Base-by-base conservation (phyloP, 2,113 vertebrate species). In the Lepus timidus region DNA sequence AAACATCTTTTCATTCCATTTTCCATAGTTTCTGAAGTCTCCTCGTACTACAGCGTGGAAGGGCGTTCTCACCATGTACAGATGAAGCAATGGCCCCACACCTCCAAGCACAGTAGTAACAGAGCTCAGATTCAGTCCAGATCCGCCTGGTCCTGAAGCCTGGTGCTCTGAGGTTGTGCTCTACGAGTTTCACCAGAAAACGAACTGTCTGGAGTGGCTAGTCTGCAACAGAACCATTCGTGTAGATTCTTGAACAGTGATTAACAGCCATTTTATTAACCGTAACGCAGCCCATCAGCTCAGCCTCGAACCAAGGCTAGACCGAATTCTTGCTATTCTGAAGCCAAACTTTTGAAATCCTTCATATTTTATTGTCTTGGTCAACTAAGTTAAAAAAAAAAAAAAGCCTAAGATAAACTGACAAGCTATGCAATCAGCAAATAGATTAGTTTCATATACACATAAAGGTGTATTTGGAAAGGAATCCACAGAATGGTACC, bases 291-390 rank as follows among this genome's bases (percentile, higher is more conserved):
- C 55, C 62, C 10, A 74, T 76, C 65, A 29, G 79, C n/a, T 86
- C 17, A 64, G 67, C 76, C 88, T 13, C 85, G 62, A 90, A 79
- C 75, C 64, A 58, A 68, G 31, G 70, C n/a, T n/a, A 49, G 58
- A 31, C 22, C 85, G 51, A 78, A 20, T 92, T 94, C 49, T 93
- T 96, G 52, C 23, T 93, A 85, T 92, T 87, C 95, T 91, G 84
- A 95, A 96, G 80, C 61, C 27, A 92, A 90, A 55, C 51, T 94
- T 94, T 93, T 71, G 58, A 83, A 95, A 90, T 84, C 87, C 79
- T 58, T 76, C 88, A 52, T 85, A 67, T 90, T 92, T 89, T 85
- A 44, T 86, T 92, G 76, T 95, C 52, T 83, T 75, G 75, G n/a
- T 70, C 85, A 93, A 73, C 52, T 71, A 83, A 76, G 71, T 64